Evolutionary conservation across 2,113 vertebrate species (phyloP).

Genomic region (Tragulus kanchil): DNA sequence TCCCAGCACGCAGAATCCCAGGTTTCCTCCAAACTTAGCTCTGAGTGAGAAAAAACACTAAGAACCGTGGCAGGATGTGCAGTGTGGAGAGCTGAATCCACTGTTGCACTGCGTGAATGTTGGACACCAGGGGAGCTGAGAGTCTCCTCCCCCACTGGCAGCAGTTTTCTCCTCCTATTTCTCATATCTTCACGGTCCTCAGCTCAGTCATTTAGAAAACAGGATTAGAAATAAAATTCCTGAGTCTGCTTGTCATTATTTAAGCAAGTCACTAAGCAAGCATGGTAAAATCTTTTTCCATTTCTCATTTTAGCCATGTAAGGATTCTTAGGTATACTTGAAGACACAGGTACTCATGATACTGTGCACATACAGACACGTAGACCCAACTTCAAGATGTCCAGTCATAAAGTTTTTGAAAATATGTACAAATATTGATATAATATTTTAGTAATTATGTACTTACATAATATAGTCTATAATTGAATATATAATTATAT

Average conservation of each 20-base stretch:
- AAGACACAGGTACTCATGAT: not conserved
- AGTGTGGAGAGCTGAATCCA: rapidly evolving
- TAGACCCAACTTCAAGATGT: not conserved
- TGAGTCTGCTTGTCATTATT: not conserved
- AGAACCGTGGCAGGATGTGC: rapidly evolving
- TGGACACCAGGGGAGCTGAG: rapidly evolving
- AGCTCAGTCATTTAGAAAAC: not conserved
- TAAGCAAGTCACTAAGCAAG: not conserved
- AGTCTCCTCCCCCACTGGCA: rapidly evolving
- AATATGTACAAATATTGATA: too few relatives aligned
- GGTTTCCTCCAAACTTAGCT: not conserved
- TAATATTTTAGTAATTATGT: not conserved
- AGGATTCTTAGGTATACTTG: not conserved
- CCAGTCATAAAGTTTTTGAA: not conserved
- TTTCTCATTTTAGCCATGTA: not conserved
- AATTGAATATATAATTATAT: not conserved
- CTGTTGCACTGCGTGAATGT: rapidly evolving
- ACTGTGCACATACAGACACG: too few relatives aligned
- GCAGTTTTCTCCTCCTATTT: not conserved
- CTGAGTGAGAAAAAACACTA: rapidly evolving
- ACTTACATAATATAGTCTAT: not conserved
- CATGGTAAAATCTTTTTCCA: not conserved
- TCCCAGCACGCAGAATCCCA: rapidly evolving
- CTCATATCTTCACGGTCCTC: rapidly evolving
- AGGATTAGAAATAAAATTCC: not conserved